These are phyloP conservation scores for Oligia latruncula DNA, from an alignment of 2,888 invertebrate species.

Conservation along the genomic window DNA sequence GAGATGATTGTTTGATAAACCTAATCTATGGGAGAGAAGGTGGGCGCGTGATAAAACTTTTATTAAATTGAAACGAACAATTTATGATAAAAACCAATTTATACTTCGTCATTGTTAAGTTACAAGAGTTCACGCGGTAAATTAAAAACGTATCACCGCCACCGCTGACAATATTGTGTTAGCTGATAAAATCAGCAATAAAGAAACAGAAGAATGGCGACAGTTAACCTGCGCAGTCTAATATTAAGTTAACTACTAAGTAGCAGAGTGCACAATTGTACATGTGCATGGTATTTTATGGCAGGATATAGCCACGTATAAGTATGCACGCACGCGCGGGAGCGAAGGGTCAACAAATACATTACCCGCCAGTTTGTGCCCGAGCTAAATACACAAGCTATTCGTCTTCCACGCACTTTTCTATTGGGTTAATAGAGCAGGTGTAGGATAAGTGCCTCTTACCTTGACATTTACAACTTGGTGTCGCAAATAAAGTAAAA, in stretches of 20 bases:
- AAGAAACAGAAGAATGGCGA: slow-evolving; percentile 52
- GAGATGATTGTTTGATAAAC: slow-evolving; percentile 11
- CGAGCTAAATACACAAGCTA: slow-evolving; percentile 69
- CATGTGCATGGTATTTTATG: slow-evolving; percentile 41
- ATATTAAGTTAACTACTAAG: slow-evolving; percentile 45
- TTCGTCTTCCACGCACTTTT: slow-evolving; percentile 73
- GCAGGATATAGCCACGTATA: slow-evolving; percentile 50
- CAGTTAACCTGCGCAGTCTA: slow-evolving; percentile 29
- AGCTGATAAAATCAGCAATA: slow-evolving; percentile 47
- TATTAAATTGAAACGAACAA: slow-evolving; percentile 15
- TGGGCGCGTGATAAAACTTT: slow-evolving; percentile 18
- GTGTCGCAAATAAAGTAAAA: slow-evolving; percentile 41
- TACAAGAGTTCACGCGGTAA: slow-evolving; percentile 38
- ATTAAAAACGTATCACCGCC: slow-evolving; percentile 38
- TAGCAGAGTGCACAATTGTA: slow-evolving; percentile 25
- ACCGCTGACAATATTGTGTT: slow-evolving; percentile 25
- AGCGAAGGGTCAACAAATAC: slow-evolving; percentile 67
- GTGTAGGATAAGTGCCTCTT: slow-evolving; percentile 61
- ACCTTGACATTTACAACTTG: slow-evolving; percentile 57
- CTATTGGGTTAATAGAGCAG: slow-evolving; percentile 78
- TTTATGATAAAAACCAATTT: slow-evolving; percentile 17
- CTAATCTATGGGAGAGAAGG: slow-evolving; percentile 17
- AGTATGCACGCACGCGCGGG: slow-evolving; percentile 50
- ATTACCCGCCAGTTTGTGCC: slow-evolving; percentile 71
- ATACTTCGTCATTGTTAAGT: slow-evolving; percentile 22